Evolutionary conservation across 53 echinoderm and acorn worm genomes (phyloP), one percentile per base, ranked within the genome.

Genomic region (Hippasteria phrygiana): DNA sequence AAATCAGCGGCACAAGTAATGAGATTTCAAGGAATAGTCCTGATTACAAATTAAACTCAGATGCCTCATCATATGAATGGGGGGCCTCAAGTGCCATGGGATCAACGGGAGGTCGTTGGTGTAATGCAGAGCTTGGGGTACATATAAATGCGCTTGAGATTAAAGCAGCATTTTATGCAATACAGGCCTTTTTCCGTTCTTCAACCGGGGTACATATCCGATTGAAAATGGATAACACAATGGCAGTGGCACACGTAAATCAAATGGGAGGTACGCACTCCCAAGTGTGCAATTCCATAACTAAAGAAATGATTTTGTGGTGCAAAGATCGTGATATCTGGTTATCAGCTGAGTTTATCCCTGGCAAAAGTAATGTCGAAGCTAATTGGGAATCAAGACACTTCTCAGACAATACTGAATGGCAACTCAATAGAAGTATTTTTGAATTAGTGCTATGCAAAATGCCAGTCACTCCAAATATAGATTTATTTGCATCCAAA

Each of bases 311-410:
- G 39, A 17, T 65, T 34, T 28, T 41, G 9, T 46, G 71, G 71
- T 65, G 9, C 17, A 38, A 40, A 62, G 11, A 36, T 17, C 38
- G 73, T 2, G 34, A 54, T 74, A 50, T 73, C 5, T 87, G 73
- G 87, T 20, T 73, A 2, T 54, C 87, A 33, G 53, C 74, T 10
- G n/a, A 12, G 0, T 72, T 71, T 36, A 24, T 73, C 3, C 51
- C 74, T 31, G 74, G 87, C 9, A 51, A 62, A 34, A 4, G 5
- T 1, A 87, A 87, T 54, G 42, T 56, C 14, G 18, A 39, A 42
- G 89, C 89, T 13, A 80, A 79, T 53, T n/a, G 51, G 31, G 78
- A 89, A 79, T 89, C 80, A 10, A 62, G 89, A 40, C 29, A 67
- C 5, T 79, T 89, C 40, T 24, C 77, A 40, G 80, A 69, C 32